Evolutionary conservation across 2,113 vertebrate genomes (phyloP).

Genomic region (Entelurus aequoreus): DNA sequence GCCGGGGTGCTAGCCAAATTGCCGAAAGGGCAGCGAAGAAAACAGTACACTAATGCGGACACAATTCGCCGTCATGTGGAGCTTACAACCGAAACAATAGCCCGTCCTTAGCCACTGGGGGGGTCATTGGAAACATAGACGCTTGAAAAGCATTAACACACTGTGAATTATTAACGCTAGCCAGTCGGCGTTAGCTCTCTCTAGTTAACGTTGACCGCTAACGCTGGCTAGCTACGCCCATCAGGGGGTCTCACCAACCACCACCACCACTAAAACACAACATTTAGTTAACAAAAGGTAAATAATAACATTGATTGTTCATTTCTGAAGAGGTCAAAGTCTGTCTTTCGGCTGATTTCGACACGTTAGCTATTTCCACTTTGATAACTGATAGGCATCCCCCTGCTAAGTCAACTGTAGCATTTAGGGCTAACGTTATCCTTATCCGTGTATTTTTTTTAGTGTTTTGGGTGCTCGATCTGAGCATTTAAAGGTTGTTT

Average conservation of each 20-base stretch:
- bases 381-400: conserved; percentile 31
- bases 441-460: neutral
- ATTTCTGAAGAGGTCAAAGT: neutral
- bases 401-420: conserved; percentile 43
- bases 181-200: conserved; percentile 28
- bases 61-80: neutral
- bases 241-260: conserved; percentile 33
- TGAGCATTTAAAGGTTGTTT: neutral
- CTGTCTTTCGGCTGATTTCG: conserved; percentile 27
- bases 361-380: conserved; percentile 33
- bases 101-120: neutral
- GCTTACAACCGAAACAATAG: neutral
- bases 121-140: neutral
- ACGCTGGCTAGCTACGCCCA: conserved; percentile 55
- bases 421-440: conserved; percentile 1
- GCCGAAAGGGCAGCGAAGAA: conserved; percentile 17
- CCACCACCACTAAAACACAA: conserved; percentile 23
- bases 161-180: conserved; percentile 14
- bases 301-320: neutral
- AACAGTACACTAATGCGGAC: neutral
- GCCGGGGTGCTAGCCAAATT: conserved; percentile 51
- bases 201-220: conserved; percentile 51
- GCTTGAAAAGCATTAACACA: conserved; percentile 12
- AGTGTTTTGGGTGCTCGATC: neutral
- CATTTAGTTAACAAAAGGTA: neutral